Percentiles rank a stretch among this genome's conserved stretches.
Evolutionary conservation across 2,113 vertebrate species (phyloP).

Genomic region (Mormoops blainvillei): DNA sequence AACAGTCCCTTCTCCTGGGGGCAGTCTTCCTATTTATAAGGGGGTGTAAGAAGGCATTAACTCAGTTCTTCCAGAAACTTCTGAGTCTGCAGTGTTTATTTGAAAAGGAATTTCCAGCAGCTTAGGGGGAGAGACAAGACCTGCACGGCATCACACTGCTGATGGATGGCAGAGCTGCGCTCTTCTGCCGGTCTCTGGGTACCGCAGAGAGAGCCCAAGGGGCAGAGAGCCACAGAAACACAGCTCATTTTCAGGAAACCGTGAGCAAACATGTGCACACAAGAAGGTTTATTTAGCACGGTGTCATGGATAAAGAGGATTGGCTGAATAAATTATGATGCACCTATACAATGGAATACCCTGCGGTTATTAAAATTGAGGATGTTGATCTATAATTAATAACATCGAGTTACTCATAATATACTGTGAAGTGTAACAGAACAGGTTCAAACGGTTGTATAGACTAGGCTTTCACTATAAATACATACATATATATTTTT

Average conservation of each 20-base stretch:
- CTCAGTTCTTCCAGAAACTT: background rate
- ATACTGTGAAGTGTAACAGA: background rate
- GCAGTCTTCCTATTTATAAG: background rate
- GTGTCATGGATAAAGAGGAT: background rate
- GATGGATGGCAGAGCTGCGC: background rate
- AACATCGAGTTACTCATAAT: background rate
- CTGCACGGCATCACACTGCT: background rate
- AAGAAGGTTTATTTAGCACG: background rate
- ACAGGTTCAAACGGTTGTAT: background rate
- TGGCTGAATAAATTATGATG: background rate
- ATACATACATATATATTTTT: background rate
- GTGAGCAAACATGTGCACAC: background rate
- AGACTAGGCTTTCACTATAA: background rate
- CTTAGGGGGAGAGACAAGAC: background rate
- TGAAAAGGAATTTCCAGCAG: background rate
- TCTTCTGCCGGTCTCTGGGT: background rate
- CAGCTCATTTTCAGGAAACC: background rate
- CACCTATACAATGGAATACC: background rate
- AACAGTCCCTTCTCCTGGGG: background rate
- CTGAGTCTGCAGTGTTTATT: background rate
- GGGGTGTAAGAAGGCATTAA: background rate
- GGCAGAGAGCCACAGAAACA: background rate
- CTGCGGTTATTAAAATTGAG: slow-evolving; percentile 21
- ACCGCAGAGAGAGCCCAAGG: too few species aligned
- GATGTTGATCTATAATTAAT: background rate